Evolutionary conservation across 2,888 invertebrate genomes (phyloP).

Genomic region (Hartigia nigra): DNA sequence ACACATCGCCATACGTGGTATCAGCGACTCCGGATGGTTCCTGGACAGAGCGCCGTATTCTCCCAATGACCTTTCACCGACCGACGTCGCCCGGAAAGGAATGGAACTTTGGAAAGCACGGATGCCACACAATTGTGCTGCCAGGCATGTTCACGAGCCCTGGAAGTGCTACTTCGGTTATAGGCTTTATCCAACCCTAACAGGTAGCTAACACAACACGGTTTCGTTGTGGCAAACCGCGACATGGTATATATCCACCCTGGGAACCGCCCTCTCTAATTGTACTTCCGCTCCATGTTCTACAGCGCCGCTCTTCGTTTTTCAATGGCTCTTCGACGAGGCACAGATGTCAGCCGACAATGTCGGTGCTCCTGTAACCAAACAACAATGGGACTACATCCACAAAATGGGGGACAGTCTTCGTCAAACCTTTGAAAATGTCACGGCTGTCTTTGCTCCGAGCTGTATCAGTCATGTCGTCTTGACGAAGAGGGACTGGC

Average conservation of each 20-base stretch:
- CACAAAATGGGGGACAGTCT: constrained; percentile 90
- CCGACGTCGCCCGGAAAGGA: constrained; percentile 78
- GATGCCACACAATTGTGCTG: constrained; percentile 81
- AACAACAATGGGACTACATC: constrained; percentile 93
- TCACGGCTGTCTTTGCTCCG: constrained; percentile 91
- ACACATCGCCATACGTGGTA: constrained; percentile 80
- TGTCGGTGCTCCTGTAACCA: constrained; percentile 87
- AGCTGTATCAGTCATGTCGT: constrained; percentile 94
- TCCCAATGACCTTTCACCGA: constrained; percentile 71
- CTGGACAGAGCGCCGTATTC: constrained; percentile 84
- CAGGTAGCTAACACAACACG: constrained; percentile 67
- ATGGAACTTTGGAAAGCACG: constrained; percentile 84
- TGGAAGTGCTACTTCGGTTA: constrained; percentile 96
- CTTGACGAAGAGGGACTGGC: constrained; percentile 88
- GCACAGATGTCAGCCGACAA: constrained; percentile 95
- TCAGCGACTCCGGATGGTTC: constrained; percentile 96
- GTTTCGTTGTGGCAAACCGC: not conserved
- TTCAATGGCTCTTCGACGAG: constrained; percentile 95
- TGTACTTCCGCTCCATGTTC: constrained; percentile 18
- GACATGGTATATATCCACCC: not conserved
- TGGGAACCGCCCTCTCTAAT: not conserved
- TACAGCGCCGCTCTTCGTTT: constrained; percentile 88
- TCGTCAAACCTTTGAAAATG: constrained; percentile 83
- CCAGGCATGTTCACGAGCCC: constrained; percentile 77
- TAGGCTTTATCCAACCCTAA: constrained; percentile 84